phyloP scores from a whole-genome alignment of 2,888 invertebrate species.

The Zaprionus bogoriensis region DNA sequence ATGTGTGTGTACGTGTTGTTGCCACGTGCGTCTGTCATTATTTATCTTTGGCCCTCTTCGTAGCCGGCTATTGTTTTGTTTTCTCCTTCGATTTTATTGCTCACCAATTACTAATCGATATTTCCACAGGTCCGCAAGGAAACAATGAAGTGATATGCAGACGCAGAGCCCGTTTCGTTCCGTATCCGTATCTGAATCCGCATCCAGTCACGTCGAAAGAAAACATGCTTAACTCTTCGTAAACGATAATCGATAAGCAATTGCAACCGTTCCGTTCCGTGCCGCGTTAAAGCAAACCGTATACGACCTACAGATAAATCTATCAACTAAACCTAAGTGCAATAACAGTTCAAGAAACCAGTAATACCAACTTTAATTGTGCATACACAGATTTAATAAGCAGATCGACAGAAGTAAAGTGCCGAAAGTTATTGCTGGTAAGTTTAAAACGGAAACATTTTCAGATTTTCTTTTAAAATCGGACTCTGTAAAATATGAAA shows the following conservation, averaged over 20 bases:
- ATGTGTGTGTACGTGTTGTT: slow-evolving; percentile 25
- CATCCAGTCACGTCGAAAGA: background rate
- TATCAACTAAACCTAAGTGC: slow-evolving; percentile 43
- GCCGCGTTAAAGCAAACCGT: slow-evolving; percentile 68
- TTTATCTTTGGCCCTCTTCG: slow-evolving; percentile 33
- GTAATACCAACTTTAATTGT: background rate
- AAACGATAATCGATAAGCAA: slow-evolving; percentile 20
- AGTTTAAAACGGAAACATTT: too few relatives aligned
- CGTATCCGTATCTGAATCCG: background rate
- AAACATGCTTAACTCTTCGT: slow-evolving; percentile 14
- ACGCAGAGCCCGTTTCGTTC: background rate
- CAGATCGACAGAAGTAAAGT: background rate
- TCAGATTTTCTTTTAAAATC: too few relatives aligned
- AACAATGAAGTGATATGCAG: slow-evolving; percentile 25
- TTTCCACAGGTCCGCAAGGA: slow-evolving; percentile 39
- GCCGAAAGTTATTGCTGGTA: slow-evolving; percentile 18
- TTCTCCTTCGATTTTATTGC: slow-evolving; percentile 47
- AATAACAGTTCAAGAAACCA: slow-evolving; percentile 33
- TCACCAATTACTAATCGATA: slow-evolving; percentile 58
- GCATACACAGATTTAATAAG: background rate
- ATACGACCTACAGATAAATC: slow-evolving; percentile 60
- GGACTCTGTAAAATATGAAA: too few relatives aligned
- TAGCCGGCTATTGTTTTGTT: slow-evolving; percentile 33
- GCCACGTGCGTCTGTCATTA: slow-evolving; percentile 56
- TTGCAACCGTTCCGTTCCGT: slow-evolving; percentile 71